Percentiles rank a stretch among this genome's conserved stretches.
phyloP scores from a whole-genome alignment of 1,140 invertebrate species.

The Tachypleus tridentatus region DNA sequence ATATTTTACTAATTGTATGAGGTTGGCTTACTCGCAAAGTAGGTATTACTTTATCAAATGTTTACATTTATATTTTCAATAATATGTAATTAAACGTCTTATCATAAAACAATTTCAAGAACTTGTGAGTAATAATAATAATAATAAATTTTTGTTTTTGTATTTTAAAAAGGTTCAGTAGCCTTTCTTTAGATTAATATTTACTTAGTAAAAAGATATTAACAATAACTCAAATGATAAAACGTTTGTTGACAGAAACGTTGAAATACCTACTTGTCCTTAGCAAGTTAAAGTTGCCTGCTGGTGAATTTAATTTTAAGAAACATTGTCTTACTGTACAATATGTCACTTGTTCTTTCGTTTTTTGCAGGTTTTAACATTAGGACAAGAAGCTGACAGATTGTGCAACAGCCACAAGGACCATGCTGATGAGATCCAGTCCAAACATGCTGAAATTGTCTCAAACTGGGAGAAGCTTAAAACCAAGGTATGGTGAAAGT shows the following conservation, averaged over 20 bases:
- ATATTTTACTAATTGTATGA: no score
- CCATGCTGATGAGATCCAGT: constrained; percentile 77
- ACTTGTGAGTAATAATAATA: not conserved
- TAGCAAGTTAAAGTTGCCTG: no score
- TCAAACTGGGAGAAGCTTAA: constrained; percentile 87
- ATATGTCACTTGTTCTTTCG: no score
- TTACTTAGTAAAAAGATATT: not conserved
- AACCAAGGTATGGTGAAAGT: constrained; percentile 44
- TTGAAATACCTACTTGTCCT: no score
- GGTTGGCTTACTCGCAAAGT: no score
- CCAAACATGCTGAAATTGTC: constrained; percentile 82
- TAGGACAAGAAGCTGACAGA: constrained; percentile 78
- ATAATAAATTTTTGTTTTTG: not conserved
- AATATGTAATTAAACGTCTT: not conserved
- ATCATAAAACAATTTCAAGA: not conserved
- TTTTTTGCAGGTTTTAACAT: constrained; percentile 55
- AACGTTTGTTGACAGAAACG: no score
- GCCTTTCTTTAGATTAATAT: no score
- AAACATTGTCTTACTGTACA: no score
- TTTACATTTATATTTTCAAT: not conserved
- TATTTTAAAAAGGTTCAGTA: not conserved
- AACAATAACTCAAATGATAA: not conserved
- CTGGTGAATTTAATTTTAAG: no score
- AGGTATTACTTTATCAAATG: no score
- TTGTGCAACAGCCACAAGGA: constrained; percentile 81